Conservation (phyloP, 2,113 vertebrate species). For the Australoheros scitulus region DNA sequence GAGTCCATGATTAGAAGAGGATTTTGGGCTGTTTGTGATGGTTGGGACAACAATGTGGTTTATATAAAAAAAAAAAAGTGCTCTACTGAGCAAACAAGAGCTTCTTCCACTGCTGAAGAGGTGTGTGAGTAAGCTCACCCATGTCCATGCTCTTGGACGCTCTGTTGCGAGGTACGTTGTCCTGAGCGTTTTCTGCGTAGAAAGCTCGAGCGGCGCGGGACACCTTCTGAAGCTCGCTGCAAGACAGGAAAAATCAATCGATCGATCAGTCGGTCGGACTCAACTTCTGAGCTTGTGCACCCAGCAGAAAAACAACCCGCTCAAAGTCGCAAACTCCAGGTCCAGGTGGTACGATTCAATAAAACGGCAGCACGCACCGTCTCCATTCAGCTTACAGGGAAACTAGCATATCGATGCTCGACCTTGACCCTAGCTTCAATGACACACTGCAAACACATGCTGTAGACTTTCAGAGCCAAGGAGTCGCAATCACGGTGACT, state of each 20-base stretch:
- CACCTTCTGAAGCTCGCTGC: conserved; percentile 28
- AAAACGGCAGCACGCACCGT: conserved; percentile 21
- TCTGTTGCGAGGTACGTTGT: conserved; percentile 80
- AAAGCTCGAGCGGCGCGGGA: conserved; percentile 27
- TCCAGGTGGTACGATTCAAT: conserved; percentile 33
- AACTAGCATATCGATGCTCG: conserved; percentile 7
- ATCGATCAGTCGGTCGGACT: neutral
- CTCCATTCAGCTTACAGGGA: conserved; percentile 16
- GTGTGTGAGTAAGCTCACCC: conserved; percentile 78
- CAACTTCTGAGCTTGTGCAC: neutral
- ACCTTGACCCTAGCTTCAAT: conserved; percentile 15
- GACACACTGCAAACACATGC: neutral
- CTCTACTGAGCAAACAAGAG: neutral
- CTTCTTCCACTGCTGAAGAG: neutral
- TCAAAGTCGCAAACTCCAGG: conserved; percentile 5
- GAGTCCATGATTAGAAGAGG: neutral
- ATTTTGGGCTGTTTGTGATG: conserved; percentile 10
- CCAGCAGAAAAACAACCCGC: accelerated
- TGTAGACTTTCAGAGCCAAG: neutral
- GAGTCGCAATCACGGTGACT: accelerated
- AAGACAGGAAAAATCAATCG: neutral
- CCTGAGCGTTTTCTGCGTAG: conserved; percentile 60
- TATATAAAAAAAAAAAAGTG: no score
- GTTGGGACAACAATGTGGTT: conserved; percentile 10
- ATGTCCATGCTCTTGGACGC: conserved; percentile 95